phyloP scores from a whole-genome alignment of 1,140 invertebrate species.

The Sycobia sp. region DNA sequence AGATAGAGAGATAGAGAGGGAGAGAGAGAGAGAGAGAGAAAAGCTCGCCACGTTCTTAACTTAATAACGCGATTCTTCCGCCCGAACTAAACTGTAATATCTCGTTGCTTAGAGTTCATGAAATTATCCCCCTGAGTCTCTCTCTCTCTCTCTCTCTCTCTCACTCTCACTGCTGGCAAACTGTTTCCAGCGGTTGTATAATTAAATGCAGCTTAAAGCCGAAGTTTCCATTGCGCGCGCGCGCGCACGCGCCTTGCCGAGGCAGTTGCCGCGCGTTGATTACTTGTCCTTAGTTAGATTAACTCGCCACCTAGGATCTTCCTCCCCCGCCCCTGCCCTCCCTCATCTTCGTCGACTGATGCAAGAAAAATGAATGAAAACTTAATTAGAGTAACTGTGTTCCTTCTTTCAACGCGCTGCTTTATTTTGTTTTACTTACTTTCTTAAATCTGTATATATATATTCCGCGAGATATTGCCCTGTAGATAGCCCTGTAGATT shows the following conservation, averaged over 20 bases:
- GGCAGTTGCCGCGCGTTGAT: constrained; percentile 12
- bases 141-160: no score
- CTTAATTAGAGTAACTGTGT: not conserved
- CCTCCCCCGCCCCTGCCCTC: no score
- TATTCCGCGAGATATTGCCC: no score
- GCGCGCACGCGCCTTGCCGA: not conserved
- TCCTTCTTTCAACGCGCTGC: no score
- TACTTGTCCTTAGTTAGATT: constrained; percentile 19
- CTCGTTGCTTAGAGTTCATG: constrained; percentile 9
- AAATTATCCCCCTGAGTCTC: constrained; percentile 13
- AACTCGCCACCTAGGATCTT: constrained; percentile 9
- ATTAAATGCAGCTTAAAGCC: constrained; percentile 26
- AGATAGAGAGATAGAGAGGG: no score
- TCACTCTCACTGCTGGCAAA: no score
- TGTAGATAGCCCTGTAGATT: no score
- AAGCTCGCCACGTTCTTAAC: not conserved
- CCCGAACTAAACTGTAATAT: constrained; percentile 1
- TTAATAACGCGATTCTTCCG: constrained; percentile 15
- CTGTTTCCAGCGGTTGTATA: constrained; percentile 31
- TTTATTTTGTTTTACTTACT: no score
- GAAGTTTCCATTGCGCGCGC: constrained; percentile 20
- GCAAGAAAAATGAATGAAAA: not conserved
- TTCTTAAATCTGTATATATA: no score
- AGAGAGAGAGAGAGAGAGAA: no score
- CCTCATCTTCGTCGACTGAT: no score